Conservation (phyloP, 1,140 invertebrate genomes). For the Trypoxylus dichotomus region DNA sequence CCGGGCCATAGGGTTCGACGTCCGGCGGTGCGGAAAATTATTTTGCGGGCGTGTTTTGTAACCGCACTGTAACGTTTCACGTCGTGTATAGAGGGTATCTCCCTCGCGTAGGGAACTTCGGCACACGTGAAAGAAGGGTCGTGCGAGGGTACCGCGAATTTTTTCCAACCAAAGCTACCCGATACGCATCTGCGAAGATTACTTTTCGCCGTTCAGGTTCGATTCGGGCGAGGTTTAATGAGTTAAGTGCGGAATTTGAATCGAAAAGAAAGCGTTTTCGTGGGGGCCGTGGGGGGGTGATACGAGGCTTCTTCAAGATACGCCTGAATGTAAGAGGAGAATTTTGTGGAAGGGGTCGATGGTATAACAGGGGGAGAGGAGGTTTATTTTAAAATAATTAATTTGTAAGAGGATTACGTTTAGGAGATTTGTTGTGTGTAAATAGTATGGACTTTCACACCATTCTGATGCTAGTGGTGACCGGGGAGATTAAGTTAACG, state of each 20-base stretch:
- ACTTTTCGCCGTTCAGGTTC: neutral
- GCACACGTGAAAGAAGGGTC: neutral
- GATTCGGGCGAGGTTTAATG: neutral
- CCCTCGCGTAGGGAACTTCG: neutral
- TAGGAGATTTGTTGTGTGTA: too few relatives aligned
- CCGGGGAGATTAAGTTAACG: too few relatives aligned
- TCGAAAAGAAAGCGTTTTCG: neutral
- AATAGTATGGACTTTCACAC: too few relatives aligned
- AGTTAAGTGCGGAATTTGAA: neutral
- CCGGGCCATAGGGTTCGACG: neutral
- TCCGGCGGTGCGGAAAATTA: slow-evolving; percentile 41
- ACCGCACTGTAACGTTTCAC: slow-evolving; percentile 39
- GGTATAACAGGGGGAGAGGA: too few relatives aligned
- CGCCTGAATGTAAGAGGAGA: too few relatives aligned
- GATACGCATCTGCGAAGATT: neutral
- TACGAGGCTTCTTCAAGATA: too few relatives aligned
- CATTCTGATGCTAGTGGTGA: too few relatives aligned
- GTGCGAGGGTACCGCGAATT: neutral
- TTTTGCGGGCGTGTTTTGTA: slow-evolving; percentile 44
- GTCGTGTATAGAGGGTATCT: too few relatives aligned
- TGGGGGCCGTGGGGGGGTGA: too few relatives aligned
- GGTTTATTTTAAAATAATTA: too few relatives aligned
- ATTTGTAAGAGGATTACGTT: too few relatives aligned
- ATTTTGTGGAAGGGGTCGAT: too few relatives aligned
- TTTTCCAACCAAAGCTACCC: neutral